These are phyloP conservation scores for Melitaea cinxia DNA, from an alignment of 1,140 invertebrate genomes.

Conservation along the genomic window DNA sequence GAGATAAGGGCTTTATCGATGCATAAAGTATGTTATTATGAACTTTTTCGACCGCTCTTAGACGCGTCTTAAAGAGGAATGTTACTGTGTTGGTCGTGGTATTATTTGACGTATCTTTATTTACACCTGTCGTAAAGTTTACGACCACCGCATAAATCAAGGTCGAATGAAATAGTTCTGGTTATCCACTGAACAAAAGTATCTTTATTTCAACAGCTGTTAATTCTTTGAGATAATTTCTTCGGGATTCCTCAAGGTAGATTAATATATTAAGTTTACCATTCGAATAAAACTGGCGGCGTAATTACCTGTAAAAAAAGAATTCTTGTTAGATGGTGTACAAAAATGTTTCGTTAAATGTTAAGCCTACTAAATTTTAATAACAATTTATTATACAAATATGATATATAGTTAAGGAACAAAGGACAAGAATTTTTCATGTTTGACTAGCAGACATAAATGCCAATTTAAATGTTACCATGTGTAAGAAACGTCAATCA, in stretches of 20 bases:
- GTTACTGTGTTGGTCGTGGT: slow-evolving; percentile 50
- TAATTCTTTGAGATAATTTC: too few relatives aligned
- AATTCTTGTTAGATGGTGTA: not conserved
- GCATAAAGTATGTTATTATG: slow-evolving; percentile 75
- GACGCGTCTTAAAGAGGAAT: slow-evolving; percentile 51
- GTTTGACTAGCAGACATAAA: slow-evolving; percentile 10
- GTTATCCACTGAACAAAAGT: slow-evolving; percentile 7
- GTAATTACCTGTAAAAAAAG: slow-evolving; percentile 33
- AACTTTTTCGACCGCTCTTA: slow-evolving; percentile 53
- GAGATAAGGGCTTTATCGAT: slow-evolving; percentile 72
- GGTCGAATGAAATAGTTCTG: slow-evolving; percentile 12
- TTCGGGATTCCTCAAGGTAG: slow-evolving; percentile 13
- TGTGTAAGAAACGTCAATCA: slow-evolving; percentile 34
- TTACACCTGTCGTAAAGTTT: slow-evolving; percentile 68
- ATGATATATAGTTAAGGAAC: too few relatives aligned
- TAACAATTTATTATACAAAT: too few relatives aligned
- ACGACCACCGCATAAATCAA: slow-evolving; percentile 43
- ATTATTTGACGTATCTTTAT: slow-evolving; percentile 68
- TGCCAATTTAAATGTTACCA: slow-evolving; percentile 37
- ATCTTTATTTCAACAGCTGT: slow-evolving; percentile 6
- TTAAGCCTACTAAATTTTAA: too few relatives aligned
- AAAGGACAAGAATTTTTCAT: not conserved
- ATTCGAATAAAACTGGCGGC: slow-evolving; percentile 6
- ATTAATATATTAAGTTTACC: slow-evolving; percentile 23
- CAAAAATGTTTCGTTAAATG: not conserved